Base-by-base conservation (phyloP, 1,140 invertebrate species). In the Drosophila willistoni region DNA sequence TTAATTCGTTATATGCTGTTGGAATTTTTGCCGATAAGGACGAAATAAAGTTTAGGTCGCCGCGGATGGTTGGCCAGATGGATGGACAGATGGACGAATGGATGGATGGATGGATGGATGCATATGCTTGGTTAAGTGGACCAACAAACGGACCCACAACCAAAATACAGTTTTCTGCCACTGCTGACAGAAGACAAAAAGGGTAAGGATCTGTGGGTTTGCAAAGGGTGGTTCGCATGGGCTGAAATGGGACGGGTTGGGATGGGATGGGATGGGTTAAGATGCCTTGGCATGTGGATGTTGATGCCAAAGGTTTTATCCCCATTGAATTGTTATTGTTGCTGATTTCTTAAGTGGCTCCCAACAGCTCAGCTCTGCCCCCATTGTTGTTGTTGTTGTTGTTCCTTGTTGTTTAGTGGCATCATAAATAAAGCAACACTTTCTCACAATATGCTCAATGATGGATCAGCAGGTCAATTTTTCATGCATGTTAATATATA, bases 291-390 rank as follows among this genome's bases (percentile, higher is more conserved):
- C 1, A 34, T 12, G 55, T 33, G 13, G 55, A 33, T 47, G 33
- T 36, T 14, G 62, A 56, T 14, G 66, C 34, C 7, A 14, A 7
- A 29, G 29, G 29, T n/a, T 51, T 79, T 71, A 83, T 67, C 61
- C 75, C 61, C 64, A 62, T 69, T 33, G 39, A 59, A 42, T 29
- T 66, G 72, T 79, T 84, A 77, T 85, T 80, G 62, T 73, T 73
- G 73, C 73, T 84, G 81, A 77, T 84, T 83, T 69, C 72, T 77
- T 80, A 80, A 83, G 80, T 83, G 77, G 81, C 76, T 42, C 56
- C 56, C 17, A 56, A n/a, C n/a, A 72, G 17, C 10, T 7, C 68
- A 61, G 7, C 33, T 55, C 7, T 54, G 7, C 22, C 39, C 39
- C 12, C 14, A 10, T 47, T 65, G 62, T 63, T 73, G 7, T 17